Evolutionary conservation across 2,113 vertebrate genomes (phyloP).

Genomic region (Gopherus flavomarginatus): DNA sequence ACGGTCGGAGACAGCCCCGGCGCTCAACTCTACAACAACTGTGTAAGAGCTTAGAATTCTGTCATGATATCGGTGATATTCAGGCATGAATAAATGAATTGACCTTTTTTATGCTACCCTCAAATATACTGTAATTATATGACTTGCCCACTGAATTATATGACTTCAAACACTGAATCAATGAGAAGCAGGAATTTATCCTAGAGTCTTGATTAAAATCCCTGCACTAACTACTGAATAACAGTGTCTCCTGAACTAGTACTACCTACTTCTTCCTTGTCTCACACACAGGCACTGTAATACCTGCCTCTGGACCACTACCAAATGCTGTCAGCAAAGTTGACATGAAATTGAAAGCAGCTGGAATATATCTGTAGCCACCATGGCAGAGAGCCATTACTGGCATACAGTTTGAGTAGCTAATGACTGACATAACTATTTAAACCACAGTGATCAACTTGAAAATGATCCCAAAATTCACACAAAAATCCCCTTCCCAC

Average conservation of each 20-base stretch:
- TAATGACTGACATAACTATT: conserved; percentile 22
- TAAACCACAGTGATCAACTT: conserved; percentile 47
- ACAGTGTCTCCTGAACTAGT: background rate
- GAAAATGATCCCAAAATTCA: conserved; percentile 48
- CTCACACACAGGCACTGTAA: background rate
- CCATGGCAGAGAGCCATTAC: conserved; percentile 1
- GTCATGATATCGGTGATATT: too few relatives aligned
- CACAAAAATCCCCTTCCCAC: conserved; percentile 50
- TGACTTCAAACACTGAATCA: background rate
- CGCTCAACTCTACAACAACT: too few relatives aligned
- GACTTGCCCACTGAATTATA: background rate
- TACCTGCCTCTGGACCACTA: background rate
- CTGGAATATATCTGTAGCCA: conserved; percentile 48
- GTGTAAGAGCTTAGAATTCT: too few relatives aligned
- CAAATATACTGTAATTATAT: background rate
- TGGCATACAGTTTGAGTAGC: background rate
- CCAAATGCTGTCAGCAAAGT: background rate
- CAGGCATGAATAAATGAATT: too few relatives aligned
- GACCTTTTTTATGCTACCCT: too few relatives aligned
- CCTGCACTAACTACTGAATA: background rate
- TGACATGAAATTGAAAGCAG: conserved; percentile 12
- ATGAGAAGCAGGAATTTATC: background rate
- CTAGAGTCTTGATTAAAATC: background rate
- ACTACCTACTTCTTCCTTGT: background rate
- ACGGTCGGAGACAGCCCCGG: too few relatives aligned